These are phyloP conservation scores for Myxocyprinus asiaticus DNA, from an alignment of 2,113 vertebrate species.

Conservation along the genomic window DNA sequence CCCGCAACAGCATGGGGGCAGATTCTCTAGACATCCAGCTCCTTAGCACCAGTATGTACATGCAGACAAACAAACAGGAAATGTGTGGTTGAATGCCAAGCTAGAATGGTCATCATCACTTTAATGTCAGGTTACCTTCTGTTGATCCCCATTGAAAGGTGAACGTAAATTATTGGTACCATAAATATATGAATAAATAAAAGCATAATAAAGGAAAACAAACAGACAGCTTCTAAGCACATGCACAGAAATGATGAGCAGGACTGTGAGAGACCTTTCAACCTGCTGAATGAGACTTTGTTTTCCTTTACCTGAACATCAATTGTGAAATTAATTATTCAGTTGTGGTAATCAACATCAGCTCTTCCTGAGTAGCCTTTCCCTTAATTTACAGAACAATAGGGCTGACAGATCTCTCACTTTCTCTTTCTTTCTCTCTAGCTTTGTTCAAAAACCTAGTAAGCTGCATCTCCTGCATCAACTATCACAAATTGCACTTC, in stretches of 20 bases:
- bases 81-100: background rate
- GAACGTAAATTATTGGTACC: too few relatives aligned
- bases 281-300: background rate
- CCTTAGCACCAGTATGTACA: slow-evolving; percentile 83
- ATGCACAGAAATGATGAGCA: background rate
- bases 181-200: background rate
- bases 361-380: background rate
- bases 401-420: background rate
- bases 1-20: slow-evolving; percentile 79
- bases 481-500: too few relatives aligned
- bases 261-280: background rate
- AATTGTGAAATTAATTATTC: slow-evolving; percentile 39
- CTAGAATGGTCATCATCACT: background rate
- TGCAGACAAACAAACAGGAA: background rate
- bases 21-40: slow-evolving; percentile 82
- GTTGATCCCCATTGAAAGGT: slow-evolving; percentile 7
- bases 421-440: background rate
- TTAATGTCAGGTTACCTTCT: background rate
- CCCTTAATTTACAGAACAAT: slow-evolving; percentile 20
- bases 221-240: slow-evolving; percentile 1
- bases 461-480: too few relatives aligned
- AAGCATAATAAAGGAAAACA: slow-evolving; percentile 19
- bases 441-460: too few relatives aligned
- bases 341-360: slow-evolving; percentile 2
- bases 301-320: background rate